Evolutionary conservation across 2,888 invertebrate species (phyloP).

Genomic region (Lepidonotus clava): DNA sequence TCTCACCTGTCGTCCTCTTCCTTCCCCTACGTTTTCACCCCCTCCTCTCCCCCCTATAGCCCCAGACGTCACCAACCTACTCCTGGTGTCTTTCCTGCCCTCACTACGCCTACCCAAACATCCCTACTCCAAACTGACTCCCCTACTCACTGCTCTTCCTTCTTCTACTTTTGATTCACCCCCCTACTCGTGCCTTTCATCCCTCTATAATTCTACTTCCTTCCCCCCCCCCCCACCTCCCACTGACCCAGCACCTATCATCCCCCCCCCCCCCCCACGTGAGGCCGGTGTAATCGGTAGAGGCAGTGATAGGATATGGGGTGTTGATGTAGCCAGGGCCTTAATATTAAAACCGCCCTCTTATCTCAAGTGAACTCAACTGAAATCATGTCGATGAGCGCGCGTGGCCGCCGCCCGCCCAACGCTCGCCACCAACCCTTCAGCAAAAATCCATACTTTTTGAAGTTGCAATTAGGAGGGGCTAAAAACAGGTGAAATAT

Average conservation of each 20-base stretch:
- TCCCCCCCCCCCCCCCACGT: background rate
- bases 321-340: conserved; percentile 10
- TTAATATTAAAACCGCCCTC: conserved; percentile 20
- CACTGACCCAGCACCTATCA: background rate
- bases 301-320: background rate
- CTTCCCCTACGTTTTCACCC: too few relatives aligned
- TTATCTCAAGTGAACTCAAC: conserved; percentile 28
- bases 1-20: too few relatives aligned
- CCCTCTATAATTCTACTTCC: too few relatives aligned
- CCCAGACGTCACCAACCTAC: too few relatives aligned
- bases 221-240: too few relatives aligned
- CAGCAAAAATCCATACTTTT: conserved; percentile 35
- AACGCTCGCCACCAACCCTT: background rate
- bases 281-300: conserved; percentile 17
- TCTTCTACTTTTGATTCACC: too few relatives aligned
- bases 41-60: too few relatives aligned
- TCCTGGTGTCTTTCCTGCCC: too few relatives aligned
- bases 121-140: too few relatives aligned
- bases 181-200: too few relatives aligned
- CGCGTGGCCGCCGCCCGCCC: background rate
- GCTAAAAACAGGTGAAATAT: conserved; percentile 41
- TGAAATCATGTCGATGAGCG: conserved; percentile 34
- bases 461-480: conserved; percentile 31
- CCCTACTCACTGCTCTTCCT: too few relatives aligned
- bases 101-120: too few relatives aligned